Conservation (phyloP, 1,140 invertebrate genomes). For the Chrysomallon squamiferum region DNA sequence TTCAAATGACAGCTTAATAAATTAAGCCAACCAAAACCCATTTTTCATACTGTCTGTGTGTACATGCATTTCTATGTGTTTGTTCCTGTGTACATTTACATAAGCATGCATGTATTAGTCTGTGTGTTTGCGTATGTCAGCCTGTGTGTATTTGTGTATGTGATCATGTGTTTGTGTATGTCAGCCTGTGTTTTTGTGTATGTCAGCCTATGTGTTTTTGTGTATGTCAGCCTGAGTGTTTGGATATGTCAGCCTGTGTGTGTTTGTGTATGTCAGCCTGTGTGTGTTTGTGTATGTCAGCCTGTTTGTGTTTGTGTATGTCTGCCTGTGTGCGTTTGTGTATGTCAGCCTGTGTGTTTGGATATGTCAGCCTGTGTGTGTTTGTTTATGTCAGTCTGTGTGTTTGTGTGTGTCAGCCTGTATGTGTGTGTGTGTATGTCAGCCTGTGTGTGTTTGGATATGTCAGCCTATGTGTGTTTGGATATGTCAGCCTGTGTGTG, state of each 20-base stretch:
- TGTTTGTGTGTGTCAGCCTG: slow-evolving; percentile 15
- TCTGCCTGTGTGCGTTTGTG: not conserved
- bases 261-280: slow-evolving; percentile 1
- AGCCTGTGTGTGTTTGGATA: not conserved
- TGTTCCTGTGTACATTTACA: too few species aligned
- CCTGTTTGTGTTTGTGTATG: not conserved
- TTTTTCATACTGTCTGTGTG: too few species aligned
- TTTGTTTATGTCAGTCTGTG: not conserved
- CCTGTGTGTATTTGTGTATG: not conserved
- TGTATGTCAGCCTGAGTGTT: slow-evolving; percentile 6
- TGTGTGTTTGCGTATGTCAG: slow-evolving; percentile 14
- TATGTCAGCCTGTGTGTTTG: not conserved
- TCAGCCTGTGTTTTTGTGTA: not conserved
- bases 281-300: not conserved
- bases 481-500: not conserved
- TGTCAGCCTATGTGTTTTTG: not conserved
- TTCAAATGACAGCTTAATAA: too few species aligned
- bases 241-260: slow-evolving; percentile 8
- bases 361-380: too few species aligned
- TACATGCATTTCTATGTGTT: too few species aligned
- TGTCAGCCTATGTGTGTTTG: not conserved
- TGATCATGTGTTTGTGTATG: not conserved
- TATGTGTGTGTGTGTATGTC: not conserved
- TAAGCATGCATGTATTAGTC: not conserved
- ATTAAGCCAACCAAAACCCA: too few species aligned